phyloP scores from a whole-genome alignment of 1,140 invertebrate genomes.

The Neodiprion virginianus region DNA sequence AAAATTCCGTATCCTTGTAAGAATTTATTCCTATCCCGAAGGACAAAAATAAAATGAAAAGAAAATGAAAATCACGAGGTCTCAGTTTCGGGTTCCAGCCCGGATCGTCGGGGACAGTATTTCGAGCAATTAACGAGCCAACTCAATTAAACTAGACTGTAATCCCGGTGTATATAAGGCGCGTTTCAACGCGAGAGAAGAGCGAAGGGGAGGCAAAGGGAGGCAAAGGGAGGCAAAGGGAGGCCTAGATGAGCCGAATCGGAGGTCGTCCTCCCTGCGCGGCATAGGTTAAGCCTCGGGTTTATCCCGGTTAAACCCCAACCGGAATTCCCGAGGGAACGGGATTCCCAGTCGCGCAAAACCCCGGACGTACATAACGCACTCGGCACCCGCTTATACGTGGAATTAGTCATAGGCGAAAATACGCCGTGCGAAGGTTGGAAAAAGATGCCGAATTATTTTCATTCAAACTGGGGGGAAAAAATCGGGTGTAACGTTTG shows the following conservation, averaged over 20 bases:
- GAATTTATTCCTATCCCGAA: no score
- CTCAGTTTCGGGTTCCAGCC: not conserved
- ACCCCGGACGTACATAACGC: not conserved
- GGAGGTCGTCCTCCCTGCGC: conserved; percentile 40
- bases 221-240: not conserved
- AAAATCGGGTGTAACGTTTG: no score
- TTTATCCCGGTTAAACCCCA: conserved; percentile 48
- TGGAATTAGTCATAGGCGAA: no score
- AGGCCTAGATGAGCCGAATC: conserved; percentile 33
- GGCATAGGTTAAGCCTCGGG: conserved; percentile 51
- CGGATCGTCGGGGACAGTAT: not conserved
- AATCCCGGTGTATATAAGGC: conserved; percentile 42
- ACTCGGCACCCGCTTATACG: not conserved
- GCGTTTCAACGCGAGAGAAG: not conserved
- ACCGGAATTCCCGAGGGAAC: not conserved
- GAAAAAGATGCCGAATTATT: no score
- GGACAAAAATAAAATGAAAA: no score
- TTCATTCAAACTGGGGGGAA: no score
- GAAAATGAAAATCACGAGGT: no score
- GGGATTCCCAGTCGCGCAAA: no score
- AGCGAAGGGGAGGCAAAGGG: not conserved
- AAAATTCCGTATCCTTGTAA: no score
- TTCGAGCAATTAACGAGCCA: conserved; percentile 39
- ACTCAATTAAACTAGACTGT: conserved; percentile 53
- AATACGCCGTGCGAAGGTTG: no score